Conservation (phyloP, 2,797 vertebrate genomes). For the Microctenopoma lineatum region DNA sequence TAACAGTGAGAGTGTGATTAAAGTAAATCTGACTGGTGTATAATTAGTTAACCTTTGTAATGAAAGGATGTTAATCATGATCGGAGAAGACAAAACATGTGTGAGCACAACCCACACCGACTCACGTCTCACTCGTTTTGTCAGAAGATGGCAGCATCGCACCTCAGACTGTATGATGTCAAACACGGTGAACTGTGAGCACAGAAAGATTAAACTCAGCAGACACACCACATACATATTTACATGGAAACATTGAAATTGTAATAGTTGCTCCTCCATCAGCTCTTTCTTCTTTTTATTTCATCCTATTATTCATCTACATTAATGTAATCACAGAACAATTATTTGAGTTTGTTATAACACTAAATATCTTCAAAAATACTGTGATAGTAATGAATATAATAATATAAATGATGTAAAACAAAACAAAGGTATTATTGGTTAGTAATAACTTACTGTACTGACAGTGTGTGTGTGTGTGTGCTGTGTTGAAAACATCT, state of each 20-base stretch:
- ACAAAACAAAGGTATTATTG: too few species aligned
- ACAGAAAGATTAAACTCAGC: not conserved
- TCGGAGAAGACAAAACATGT: not conserved
- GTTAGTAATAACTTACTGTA: too few species aligned
- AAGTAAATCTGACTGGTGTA: not conserved
- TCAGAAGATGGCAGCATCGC: slow-evolving; percentile 77
- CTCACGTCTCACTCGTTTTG: too few species aligned
- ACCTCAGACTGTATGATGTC: slow-evolving; percentile 29
- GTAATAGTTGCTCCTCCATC: slow-evolving; percentile 14
- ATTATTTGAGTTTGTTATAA: not conserved
- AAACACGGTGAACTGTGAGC: not conserved
- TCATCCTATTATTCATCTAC: slow-evolving; percentile 34
- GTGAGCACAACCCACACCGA: too few species aligned
- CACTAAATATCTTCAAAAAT: not conserved
- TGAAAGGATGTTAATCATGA: too few species aligned
- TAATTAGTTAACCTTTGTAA: too few species aligned
- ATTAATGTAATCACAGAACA: not conserved
- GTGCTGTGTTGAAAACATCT: too few species aligned
- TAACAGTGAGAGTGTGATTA: not conserved
- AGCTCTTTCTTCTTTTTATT: slow-evolving; percentile 31
- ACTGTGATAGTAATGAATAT: too few species aligned
- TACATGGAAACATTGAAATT: too few species aligned
- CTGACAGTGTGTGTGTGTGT: too few species aligned
- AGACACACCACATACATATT: not conserved
- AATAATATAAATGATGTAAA: too few species aligned